phyloP scores from a whole-genome alignment of 2,797 vertebrate genomes.

The Poecilia gillii region DNA sequence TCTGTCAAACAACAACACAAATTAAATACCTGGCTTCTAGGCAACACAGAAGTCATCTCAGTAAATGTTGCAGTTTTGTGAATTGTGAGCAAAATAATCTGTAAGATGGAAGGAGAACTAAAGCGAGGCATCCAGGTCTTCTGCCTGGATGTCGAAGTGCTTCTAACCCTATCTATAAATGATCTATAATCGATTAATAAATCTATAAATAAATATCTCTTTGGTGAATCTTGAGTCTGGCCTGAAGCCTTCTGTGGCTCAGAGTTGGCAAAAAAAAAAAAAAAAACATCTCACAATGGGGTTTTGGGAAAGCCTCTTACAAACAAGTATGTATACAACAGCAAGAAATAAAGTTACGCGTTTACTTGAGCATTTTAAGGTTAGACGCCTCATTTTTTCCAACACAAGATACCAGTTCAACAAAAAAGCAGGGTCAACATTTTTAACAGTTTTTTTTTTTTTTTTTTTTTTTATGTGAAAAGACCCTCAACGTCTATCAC shows the following conservation, averaged over 20 bases:
- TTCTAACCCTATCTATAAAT: background rate
- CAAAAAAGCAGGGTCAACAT: background rate
- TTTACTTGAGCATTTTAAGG: background rate
- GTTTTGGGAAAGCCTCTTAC: background rate
- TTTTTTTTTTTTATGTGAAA: background rate
- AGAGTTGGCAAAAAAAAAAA: background rate
- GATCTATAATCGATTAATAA: no score
- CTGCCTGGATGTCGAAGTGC: background rate
- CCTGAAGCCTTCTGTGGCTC: conserved; percentile 8
- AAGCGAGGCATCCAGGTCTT: conserved; percentile 14
- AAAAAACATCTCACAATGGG: background rate
- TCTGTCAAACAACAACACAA: conserved; percentile 41
- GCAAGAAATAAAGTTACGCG: background rate
- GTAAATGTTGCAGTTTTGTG: conserved; percentile 43
- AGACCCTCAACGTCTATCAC: background rate
- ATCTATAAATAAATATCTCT: background rate
- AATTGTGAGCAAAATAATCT: conserved; percentile 44
- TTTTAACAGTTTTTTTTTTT: background rate
- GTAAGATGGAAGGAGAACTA: conserved; percentile 36
- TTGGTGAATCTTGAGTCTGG: background rate
- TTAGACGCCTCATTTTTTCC: background rate
- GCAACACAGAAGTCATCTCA: conserved; percentile 39
- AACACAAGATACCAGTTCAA: background rate
- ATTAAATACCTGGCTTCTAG: conserved; percentile 65
- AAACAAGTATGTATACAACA: background rate